Percentiles rank a stretch among this genome's conserved stretches.
These are phyloP conservation scores for Medauroidea extradentata DNA, from an alignment of 1,140 invertebrate species.

Conservation along the genomic window DNA sequence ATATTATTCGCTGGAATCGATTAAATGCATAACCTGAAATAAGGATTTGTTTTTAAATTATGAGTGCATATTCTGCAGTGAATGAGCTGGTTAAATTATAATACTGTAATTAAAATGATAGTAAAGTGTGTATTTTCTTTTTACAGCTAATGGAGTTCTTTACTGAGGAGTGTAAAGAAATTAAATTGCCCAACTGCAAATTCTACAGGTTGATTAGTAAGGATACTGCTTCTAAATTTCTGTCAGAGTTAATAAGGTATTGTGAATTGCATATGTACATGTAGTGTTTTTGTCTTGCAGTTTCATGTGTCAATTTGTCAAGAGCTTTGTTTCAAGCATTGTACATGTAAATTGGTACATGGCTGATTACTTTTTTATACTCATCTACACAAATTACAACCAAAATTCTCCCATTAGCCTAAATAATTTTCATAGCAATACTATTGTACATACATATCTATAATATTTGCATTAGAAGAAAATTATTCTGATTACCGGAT, in stretches of 20 bases:
- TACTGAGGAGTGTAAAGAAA: conserved; percentile 3
- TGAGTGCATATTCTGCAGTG: too few species aligned
- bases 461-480: too few species aligned
- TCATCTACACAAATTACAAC: too few species aligned
- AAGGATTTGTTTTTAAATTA: neutral
- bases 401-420: too few species aligned
- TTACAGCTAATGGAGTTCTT: conserved; percentile 5
- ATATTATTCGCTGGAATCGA: neutral
- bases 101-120: neutral
- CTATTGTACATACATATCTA: too few species aligned
- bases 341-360: too few species aligned
- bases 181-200: conserved; percentile 49
- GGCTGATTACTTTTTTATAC: too few species aligned
- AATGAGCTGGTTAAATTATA: neutral
- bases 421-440: too few species aligned
- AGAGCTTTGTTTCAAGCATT: too few species aligned
- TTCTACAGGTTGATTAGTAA: conserved; percentile 45
- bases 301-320: too few species aligned
- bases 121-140: neutral
- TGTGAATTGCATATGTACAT: conserved; percentile 9
- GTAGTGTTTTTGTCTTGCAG: too few species aligned
- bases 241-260: conserved; percentile 48
- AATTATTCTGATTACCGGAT: too few species aligned
- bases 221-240: conserved; percentile 38
- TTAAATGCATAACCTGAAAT: neutral